Percentiles rank a stretch among this genome's conserved stretches.
phyloP scores from a whole-genome alignment of 2,888 invertebrate species.

The Temnothorax ravouxi region DNA sequence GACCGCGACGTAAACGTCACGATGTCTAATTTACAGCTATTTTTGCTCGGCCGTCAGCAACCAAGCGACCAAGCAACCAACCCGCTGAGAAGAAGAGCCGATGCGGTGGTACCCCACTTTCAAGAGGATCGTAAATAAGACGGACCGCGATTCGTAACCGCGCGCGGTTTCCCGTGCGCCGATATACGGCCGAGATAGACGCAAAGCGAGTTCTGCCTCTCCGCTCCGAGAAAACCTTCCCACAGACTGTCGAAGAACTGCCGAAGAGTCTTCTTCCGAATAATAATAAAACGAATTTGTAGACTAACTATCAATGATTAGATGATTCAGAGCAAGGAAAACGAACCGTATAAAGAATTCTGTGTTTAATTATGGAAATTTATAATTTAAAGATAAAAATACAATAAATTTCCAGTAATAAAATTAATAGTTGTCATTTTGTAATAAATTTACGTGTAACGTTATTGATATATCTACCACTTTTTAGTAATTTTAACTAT shows the following conservation, averaged over 20 bases:
- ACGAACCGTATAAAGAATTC: neutral
- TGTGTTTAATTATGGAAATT: neutral
- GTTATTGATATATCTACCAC: neutral
- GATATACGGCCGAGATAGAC: constrained; percentile 66
- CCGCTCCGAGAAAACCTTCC: constrained; percentile 48
- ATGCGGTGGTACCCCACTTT: constrained; percentile 51
- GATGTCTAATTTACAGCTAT: constrained; percentile 79
- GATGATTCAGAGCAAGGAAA: neutral
- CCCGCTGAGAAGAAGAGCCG: constrained; percentile 47
- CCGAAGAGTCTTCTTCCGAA: constrained; percentile 24
- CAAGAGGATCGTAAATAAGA: constrained; percentile 69
- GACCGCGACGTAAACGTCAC: constrained; percentile 78
- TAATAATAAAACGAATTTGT: constrained; percentile 49
- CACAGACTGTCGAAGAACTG: constrained; percentile 37
- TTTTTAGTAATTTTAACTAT: constrained; percentile 1
- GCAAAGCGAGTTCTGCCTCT: constrained; percentile 35
- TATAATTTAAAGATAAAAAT: constrained; percentile 8
- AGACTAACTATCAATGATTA: neutral
- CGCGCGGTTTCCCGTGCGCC: constrained; percentile 62
- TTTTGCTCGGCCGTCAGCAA: constrained; percentile 66
- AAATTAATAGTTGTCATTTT: neutral
- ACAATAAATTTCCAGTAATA: neutral
- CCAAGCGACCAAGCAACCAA: constrained; percentile 35
- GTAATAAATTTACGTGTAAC: neutral
- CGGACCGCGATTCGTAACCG: constrained; percentile 58